Conservation (phyloP, 64 coral and sea anemone species). For the Dendronephthya gigantea region DNA sequence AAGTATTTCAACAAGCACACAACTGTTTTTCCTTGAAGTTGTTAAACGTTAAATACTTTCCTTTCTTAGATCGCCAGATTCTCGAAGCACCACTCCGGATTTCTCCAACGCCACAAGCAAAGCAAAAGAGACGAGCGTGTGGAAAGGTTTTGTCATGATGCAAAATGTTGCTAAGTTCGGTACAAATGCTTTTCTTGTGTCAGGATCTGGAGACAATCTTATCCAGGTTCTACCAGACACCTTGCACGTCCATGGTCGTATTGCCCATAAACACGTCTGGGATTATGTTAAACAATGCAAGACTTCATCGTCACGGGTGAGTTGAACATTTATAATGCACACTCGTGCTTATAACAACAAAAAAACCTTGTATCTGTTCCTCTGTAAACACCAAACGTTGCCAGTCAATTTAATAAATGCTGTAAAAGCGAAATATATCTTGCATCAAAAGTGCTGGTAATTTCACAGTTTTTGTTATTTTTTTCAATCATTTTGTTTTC, state of each 20-base stretch:
- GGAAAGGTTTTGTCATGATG: conserved; percentile 99
- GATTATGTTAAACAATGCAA: conserved; percentile 82
- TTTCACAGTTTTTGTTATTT: not conserved
- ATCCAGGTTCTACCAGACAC: conserved; percentile 85
- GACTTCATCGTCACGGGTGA: conserved; percentile 73
- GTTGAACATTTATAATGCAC: not conserved
- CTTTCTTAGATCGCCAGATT: not conserved
- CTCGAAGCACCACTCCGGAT: not conserved
- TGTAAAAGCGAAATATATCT: too few relatives aligned
- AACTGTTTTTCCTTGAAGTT: not conserved
- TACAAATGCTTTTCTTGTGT: conserved; percentile 74
- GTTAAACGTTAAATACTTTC: not conserved
- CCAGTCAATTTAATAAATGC: not conserved
- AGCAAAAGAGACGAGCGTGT: conserved; percentile 48
- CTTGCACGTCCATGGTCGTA: conserved; percentile 77
- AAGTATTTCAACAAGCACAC: not conserved
- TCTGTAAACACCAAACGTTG: too few relatives aligned
- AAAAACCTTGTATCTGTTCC: too few relatives aligned
- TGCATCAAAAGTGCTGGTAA: not conserved
- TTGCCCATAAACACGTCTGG: conserved; percentile 90
- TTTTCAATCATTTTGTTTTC: not conserved
- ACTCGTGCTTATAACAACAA: too few relatives aligned
- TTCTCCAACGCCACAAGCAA: not conserved
- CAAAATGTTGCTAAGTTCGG: conserved; percentile 90
- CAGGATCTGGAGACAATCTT: conserved; percentile 69